phyloP scores from a whole-genome alignment of 2,797 vertebrate species.

The Galagoides demidoff region DNA sequence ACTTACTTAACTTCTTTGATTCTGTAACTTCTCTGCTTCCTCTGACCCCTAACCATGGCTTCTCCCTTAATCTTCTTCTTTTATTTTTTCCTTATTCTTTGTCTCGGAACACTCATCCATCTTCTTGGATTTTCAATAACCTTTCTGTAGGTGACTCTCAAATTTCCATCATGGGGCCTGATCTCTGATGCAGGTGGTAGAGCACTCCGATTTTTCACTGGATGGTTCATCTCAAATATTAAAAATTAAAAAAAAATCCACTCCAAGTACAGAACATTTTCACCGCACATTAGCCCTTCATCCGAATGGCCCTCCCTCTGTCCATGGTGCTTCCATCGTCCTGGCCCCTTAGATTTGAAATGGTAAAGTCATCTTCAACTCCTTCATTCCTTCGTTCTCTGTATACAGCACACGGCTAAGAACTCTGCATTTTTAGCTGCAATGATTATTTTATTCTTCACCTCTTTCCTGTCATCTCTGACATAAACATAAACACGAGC shows the following conservation, averaged over 20 bases:
- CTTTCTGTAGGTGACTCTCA: not conserved
- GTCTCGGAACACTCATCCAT: not conserved
- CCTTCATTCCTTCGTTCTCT: not conserved
- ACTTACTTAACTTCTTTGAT: not conserved
- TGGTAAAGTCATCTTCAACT: not conserved
- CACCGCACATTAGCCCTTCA: not conserved
- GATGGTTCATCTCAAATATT: not conserved
- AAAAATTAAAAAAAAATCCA: not conserved
- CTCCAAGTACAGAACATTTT: not conserved
- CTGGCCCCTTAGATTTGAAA: not conserved
- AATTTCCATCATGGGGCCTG: not conserved
- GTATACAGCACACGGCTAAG: not conserved
- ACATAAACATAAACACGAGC: not conserved
- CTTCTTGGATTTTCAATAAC: not conserved
- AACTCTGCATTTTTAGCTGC: not conserved
- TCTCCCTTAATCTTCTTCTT: not conserved
- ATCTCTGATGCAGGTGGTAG: not conserved
- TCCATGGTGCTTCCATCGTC: not conserved
- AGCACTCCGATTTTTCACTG: not conserved
- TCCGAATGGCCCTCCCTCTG: not conserved
- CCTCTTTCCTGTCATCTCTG: not conserved
- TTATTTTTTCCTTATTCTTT: not conserved
- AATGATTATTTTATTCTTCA: constrained; percentile 1
- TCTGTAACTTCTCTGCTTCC: not conserved
- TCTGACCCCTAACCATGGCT: not conserved